A percentile compares a stretch with the other conserved stretches of the same genome.
Conservation (phyloP, 2,888 invertebrate species). For the Folsomia candida region DNA sequence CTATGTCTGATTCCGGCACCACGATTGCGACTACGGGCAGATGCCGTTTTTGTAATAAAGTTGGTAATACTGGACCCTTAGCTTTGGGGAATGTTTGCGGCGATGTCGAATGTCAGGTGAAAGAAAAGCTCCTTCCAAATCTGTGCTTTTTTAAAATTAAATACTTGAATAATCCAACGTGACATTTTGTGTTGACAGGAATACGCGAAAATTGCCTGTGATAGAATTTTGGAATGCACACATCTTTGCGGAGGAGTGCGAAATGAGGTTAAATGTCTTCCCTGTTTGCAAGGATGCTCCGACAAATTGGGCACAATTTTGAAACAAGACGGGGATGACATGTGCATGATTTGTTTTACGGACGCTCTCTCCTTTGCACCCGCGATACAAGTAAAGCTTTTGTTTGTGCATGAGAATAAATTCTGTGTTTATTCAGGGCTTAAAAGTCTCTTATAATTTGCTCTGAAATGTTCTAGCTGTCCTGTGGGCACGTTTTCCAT, state of each 20-base stretch:
- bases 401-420: too few species aligned
- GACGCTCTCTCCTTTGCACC: constrained; percentile 95
- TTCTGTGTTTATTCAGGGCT: too few species aligned
- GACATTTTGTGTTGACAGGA: constrained; percentile 63
- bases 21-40: constrained; percentile 61
- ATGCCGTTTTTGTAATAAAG: constrained; percentile 87
- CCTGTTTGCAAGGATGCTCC: constrained; percentile 81
- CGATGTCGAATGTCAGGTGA: constrained; percentile 85
- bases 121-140: too few species aligned
- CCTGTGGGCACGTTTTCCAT: constrained; percentile 95
- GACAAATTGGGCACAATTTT: constrained; percentile 55
- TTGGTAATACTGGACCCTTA: constrained; percentile 73
- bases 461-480: constrained; percentile 68
- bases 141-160: too few species aligned
- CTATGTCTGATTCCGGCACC: constrained; percentile 41
- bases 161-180: too few species aligned
- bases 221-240: constrained; percentile 77
- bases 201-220: constrained; percentile 77
- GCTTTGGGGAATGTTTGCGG: constrained; percentile 92
- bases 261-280: constrained; percentile 76
- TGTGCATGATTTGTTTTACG: constrained; percentile 99
- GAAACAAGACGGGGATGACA: constrained; percentile 95
- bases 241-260: constrained; percentile 93
- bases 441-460: too few species aligned
- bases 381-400: constrained; percentile 79